Evolutionary conservation across 2,113 vertebrate genomes (phyloP).

Genomic region (Psophia crepitans): DNA sequence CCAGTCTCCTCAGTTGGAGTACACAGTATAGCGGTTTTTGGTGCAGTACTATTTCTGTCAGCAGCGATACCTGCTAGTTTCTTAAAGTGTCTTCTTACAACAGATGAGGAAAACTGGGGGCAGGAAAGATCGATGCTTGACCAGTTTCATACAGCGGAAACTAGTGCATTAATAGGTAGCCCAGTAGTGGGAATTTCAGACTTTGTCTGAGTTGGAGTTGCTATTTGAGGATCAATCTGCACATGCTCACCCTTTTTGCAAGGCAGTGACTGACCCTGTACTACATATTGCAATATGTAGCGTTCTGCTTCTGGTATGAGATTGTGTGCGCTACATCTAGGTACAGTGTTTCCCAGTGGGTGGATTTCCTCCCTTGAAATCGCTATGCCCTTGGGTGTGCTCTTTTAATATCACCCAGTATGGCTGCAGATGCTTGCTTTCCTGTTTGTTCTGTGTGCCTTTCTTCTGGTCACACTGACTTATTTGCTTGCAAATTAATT

Average conservation of each 20-base stretch:
- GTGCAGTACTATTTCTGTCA: not conserved
- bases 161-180: not conserved
- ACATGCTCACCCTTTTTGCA: not conserved
- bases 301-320: not conserved
- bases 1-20: not conserved
- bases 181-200: not conserved
- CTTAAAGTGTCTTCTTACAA: not conserved
- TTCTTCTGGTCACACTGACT: not conserved
- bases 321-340: not conserved
- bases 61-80: not conserved
- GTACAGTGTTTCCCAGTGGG: not conserved
- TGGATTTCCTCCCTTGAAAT: conserved; percentile 16
- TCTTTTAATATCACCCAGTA: not conserved
- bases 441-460: not conserved
- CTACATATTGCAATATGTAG: not conserved
- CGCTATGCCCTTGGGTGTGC: not conserved
- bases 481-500: not conserved
- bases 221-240: not conserved
- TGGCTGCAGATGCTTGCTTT: not conserved
- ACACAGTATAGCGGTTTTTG: fast-evolving
- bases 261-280: not conserved
- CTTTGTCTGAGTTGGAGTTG: not conserved
- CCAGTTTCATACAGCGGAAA: not conserved
- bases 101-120: not conserved
- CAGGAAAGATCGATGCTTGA: not conserved